A percentile compares a stretch with the other conserved stretches of the same genome.
These are phyloP conservation scores for Hippoglossus hippoglossus DNA, from an alignment of 2,797 vertebrate species.

Conservation along the genomic window DNA sequence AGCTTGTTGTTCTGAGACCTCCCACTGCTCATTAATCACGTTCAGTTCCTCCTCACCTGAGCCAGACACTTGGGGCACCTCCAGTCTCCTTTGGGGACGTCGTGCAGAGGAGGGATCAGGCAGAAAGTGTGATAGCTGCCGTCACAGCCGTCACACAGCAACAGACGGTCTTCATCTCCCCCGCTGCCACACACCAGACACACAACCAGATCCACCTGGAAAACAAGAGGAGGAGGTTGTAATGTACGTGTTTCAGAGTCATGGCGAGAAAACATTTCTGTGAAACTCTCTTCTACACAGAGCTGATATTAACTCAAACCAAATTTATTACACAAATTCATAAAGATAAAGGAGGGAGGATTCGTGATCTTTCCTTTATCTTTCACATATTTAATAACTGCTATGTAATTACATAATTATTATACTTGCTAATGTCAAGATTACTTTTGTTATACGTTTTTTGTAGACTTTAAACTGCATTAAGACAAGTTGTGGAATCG, in stretches of 20 bases:
- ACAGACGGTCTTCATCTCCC: slow-evolving; percentile 92
- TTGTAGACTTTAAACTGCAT: too few relatives aligned
- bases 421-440: too few relatives aligned
- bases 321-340: too few relatives aligned
- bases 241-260: too few relatives aligned
- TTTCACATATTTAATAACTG: too few relatives aligned
- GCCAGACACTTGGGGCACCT: slow-evolving; percentile 97
- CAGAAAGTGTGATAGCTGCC: slow-evolving; percentile 99
- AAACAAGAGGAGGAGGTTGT: neutral
- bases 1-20: neutral
- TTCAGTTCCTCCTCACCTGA: slow-evolving; percentile 85
- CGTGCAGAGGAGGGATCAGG: slow-evolving; percentile 92
- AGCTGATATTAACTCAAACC: neutral
- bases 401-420: too few relatives aligned
- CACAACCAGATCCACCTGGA: slow-evolving; percentile 95
- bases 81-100: slow-evolving; percentile 97
- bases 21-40: neutral
- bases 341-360: too few relatives aligned
- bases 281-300: too few relatives aligned
- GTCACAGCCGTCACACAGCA: slow-evolving; percentile 96
- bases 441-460: too few relatives aligned
- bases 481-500: too few relatives aligned
- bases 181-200: slow-evolving; percentile 95
- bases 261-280: too few relatives aligned
- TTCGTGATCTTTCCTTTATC: too few relatives aligned